Conservation (phyloP, 2,888 invertebrate genomes). For the Rapana venosa region DNA sequence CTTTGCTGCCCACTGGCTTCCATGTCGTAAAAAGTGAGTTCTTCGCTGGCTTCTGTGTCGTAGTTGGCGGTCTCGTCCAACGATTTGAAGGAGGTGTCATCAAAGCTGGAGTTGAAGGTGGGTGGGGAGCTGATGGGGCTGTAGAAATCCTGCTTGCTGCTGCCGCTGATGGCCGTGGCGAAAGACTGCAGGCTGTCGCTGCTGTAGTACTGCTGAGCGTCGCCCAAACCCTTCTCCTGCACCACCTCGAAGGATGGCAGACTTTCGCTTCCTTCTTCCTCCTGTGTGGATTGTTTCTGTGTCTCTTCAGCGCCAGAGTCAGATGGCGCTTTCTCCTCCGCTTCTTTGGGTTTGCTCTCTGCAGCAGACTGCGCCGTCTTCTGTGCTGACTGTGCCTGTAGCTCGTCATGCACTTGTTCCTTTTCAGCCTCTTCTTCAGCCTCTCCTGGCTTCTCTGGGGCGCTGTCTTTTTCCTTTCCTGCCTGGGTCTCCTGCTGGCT, state of each 20-base stretch:
- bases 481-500: not conserved
- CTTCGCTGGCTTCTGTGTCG: conserved; percentile 26
- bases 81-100: conserved; percentile 18
- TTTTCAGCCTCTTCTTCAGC: not conserved
- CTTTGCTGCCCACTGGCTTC: conserved; percentile 17
- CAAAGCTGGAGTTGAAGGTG: conserved; percentile 9
- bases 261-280: not conserved
- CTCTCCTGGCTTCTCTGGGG: not conserved
- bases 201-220: conserved; percentile 29
- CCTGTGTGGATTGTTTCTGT: not conserved
- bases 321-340: not conserved
- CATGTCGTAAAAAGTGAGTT: conserved; percentile 5
- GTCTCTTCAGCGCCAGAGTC: not conserved
- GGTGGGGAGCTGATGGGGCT: conserved; percentile 33
- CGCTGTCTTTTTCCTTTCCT: not conserved
- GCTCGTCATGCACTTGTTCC: not conserved
- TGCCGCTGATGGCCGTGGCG: conserved; percentile 8
- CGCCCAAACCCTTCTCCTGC: not conserved
- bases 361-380: not conserved
- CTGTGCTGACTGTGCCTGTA: not conserved
- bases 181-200: conserved; percentile 29
- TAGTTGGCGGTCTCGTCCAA: conserved; percentile 18
- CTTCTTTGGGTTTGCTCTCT: not conserved
- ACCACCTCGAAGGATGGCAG: conserved; percentile 8
- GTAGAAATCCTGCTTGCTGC: conserved; percentile 40